Base-by-base conservation (phyloP, 2,888 invertebrate species). In the Heliconius hortense region DNA sequence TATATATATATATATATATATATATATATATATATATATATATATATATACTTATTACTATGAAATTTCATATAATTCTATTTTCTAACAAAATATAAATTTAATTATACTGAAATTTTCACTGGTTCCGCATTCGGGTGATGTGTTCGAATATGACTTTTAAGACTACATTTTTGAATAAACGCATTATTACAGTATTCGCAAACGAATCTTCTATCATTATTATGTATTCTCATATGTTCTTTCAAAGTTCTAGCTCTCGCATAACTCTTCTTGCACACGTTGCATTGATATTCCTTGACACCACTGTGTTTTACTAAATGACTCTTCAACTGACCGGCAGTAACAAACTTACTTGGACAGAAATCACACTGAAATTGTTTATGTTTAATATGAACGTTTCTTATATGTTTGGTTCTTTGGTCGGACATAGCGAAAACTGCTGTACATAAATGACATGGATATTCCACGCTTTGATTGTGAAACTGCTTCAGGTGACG, bases 151-250 rank as follows among this genome's bases (percentile, higher is more conserved):
- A 92, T 82, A 80, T 94, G 94, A 78, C 88, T 87, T 79, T 92
- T 88, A 5, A 93, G 82, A 77, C 92, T 92, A 82, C 91, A 90
- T 80, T 93, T 94, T 78, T 93, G 92, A 0, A 92, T 89, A 79
- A 89, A 93, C 0, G 90, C 87, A 72, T 87, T 88, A 78, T 86
- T 87, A 78, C 93, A 93, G 78, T 82, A 86, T 26, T 87, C 86
- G 79, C 95, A 95, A 1, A 89, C 89, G 68, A 94, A 95, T 76
- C 91, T 80, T 62, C 87, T 91, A 80, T 93, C 92, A 73, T 92
- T 90, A 76, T 89, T 90, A 77, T 92, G 92, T 77, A 91, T 91
- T 1, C 90, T 84, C 89, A 90, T 89, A 73, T 92, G 93, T 75
- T 91, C 89, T 39, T 83, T 86, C 15, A 92, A 80, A 0, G 92